A percentile compares a stretch with the other conserved stretches of the same genome.
phyloP scores from a whole-genome alignment of 1,140 invertebrate species.

The Vollenhovia emeryi region DNA sequence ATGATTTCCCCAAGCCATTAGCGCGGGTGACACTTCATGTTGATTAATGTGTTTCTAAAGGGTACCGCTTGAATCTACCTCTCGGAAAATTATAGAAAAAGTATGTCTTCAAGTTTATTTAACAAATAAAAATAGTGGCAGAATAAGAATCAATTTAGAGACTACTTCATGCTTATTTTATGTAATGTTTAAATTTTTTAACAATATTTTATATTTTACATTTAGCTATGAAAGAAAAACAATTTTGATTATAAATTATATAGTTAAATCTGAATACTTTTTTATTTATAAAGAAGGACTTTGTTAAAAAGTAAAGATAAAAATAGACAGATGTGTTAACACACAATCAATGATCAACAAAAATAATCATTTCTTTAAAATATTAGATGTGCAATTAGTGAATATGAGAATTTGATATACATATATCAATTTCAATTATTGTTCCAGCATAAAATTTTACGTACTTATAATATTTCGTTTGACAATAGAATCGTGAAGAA shows the following conservation, averaged over 20 bases:
- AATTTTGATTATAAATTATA: not conserved
- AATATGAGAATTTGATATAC: not conserved
- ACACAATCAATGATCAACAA: too few species aligned
- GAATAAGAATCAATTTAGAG: not conserved
- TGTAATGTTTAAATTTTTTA: not conserved
- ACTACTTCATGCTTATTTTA: not conserved
- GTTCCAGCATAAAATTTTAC: not conserved
- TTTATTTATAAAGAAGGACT: not conserved
- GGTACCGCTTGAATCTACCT: not conserved
- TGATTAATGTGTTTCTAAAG: not conserved
- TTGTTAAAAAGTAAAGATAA: not conserved
- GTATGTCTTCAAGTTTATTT: not conserved
- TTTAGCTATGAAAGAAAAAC: not conserved
- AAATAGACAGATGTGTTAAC: not conserved
- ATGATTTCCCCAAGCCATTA: conserved; percentile 35
- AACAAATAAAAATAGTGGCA: not conserved
- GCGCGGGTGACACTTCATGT: not conserved
- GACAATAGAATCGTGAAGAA: not conserved
- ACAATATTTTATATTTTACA: not conserved
- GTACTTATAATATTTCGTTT: not conserved
- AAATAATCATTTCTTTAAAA: not conserved
- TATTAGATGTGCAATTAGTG: not conserved
- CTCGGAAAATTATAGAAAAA: not conserved
- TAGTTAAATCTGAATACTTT: not conserved
- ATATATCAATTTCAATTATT: not conserved